Percentiles rank a stretch among this genome's conserved stretches.
These are phyloP conservation scores for Agrotis puta DNA, from an alignment of 2,888 invertebrate species.

Conservation along the genomic window DNA sequence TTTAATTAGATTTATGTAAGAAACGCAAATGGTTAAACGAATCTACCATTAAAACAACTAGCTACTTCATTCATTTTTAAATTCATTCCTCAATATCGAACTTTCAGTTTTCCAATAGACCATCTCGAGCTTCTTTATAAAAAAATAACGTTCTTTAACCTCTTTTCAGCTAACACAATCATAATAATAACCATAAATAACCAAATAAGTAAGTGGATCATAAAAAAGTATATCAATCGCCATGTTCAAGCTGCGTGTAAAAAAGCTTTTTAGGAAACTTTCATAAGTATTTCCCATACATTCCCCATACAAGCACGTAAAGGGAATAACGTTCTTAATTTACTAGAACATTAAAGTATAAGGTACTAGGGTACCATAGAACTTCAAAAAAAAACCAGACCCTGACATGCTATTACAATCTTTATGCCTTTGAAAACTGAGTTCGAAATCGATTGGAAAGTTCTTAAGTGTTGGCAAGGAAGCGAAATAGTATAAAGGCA, in stretches of 20 bases:
- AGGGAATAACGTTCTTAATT: conserved; percentile 52
- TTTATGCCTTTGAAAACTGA: not conserved
- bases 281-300: conserved; percentile 43
- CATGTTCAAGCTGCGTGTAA: conserved; percentile 30
- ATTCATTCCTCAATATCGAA: too few species aligned
- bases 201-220: conserved; percentile 21
- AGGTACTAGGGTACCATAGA: conserved; percentile 54
- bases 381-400: conserved; percentile 43
- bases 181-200: conserved; percentile 30
- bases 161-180: not conserved
- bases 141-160: too few species aligned
- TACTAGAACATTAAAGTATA: conserved; percentile 62
- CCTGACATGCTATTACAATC: conserved; percentile 1
- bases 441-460: conserved; percentile 21
- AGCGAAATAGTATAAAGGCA: conserved; percentile 70
- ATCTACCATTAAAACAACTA: too few species aligned
- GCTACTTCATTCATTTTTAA: too few species aligned
- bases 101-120: too few species aligned
- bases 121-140: too few species aligned
- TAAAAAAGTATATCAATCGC: conserved; percentile 24
- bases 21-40: too few species aligned
- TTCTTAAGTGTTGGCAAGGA: conserved; percentile 39
- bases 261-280: conserved; percentile 41
- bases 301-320: conserved; percentile 44
- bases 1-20: too few species aligned